Conservation (phyloP, 2,797 vertebrate genomes). For the Pantherophis vulpinus region DNA sequence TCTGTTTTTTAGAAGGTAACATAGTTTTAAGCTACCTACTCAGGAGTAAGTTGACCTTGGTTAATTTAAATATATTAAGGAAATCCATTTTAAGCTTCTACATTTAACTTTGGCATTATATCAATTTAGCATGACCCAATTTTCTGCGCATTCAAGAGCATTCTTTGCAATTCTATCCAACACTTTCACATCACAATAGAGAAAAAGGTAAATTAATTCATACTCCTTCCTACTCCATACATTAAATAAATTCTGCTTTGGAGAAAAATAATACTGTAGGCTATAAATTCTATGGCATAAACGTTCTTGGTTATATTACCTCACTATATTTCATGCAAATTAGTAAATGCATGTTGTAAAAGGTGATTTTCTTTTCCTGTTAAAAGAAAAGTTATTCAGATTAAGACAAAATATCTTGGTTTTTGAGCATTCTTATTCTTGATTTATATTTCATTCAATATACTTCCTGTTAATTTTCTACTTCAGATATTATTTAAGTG, state of each 20-base stretch:
- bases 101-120: neutral
- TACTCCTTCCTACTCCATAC: neutral
- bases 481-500: neutral
- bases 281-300: conserved; percentile 34
- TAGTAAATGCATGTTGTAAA: conserved; percentile 1
- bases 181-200: neutral
- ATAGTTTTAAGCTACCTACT: neutral
- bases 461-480: rapidly evolving
- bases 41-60: neutral
- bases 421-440: neutral
- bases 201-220: neutral
- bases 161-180: neutral
- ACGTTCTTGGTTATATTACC: conserved; percentile 28
- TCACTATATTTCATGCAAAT: conserved; percentile 31
- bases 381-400: conserved; percentile 16
- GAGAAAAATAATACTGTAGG: conserved; percentile 24
- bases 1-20: neutral
- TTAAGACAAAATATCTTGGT: neutral
- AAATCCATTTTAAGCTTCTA: neutral
- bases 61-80: neutral
- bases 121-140: neutral
- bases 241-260: neutral
- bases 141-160: neutral
- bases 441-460: neutral
- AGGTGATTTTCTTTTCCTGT: neutral